Evolutionary conservation across 2,888 invertebrate species (phyloP).

Genomic region (Abrostola triplasia): DNA sequence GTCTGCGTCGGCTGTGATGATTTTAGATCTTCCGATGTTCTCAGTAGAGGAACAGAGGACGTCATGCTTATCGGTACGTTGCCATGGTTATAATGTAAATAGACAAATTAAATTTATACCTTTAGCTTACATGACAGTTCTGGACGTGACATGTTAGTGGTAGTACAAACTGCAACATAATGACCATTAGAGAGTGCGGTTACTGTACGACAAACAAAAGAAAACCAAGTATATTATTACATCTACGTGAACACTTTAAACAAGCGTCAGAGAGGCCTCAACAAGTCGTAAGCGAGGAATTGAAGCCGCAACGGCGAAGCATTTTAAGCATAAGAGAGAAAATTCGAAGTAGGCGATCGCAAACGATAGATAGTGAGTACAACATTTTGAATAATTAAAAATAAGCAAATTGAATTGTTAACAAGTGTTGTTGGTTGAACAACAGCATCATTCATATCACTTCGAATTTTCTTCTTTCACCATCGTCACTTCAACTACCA

Average conservation of each 20-base stretch:
- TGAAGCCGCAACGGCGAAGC: slow-evolving; percentile 86
- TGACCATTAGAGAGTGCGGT: slow-evolving; percentile 88
- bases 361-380: slow-evolving; percentile 12
- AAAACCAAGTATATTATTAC: slow-evolving; percentile 86
- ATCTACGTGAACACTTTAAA: slow-evolving; percentile 86
- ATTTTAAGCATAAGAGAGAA: slow-evolving; percentile 80
- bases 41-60: slow-evolving; percentile 74
- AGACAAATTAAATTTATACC: slow-evolving; percentile 87
- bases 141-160: slow-evolving; percentile 89
- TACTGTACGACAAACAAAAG: slow-evolving; percentile 88
- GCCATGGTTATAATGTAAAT: slow-evolving; percentile 84
- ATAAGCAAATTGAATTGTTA: background rate
- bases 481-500: slow-evolving; percentile 85
- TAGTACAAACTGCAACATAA: slow-evolving; percentile 89
- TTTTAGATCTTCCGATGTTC: slow-evolving; percentile 71
- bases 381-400: background rate
- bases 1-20: slow-evolving; percentile 82
- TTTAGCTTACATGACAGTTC: slow-evolving; percentile 89
- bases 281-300: slow-evolving; percentile 85
- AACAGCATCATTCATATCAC: slow-evolving; percentile 53
- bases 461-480: slow-evolving; percentile 81
- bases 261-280: slow-evolving; percentile 86
- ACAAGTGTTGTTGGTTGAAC: background rate
- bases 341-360: slow-evolving; percentile 74
- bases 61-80: slow-evolving; percentile 82